Percentiles rank a stretch among this genome's conserved stretches.
phyloP scores from a whole-genome alignment of 2,888 invertebrate species.

The Lasioglossum villosulum region DNA sequence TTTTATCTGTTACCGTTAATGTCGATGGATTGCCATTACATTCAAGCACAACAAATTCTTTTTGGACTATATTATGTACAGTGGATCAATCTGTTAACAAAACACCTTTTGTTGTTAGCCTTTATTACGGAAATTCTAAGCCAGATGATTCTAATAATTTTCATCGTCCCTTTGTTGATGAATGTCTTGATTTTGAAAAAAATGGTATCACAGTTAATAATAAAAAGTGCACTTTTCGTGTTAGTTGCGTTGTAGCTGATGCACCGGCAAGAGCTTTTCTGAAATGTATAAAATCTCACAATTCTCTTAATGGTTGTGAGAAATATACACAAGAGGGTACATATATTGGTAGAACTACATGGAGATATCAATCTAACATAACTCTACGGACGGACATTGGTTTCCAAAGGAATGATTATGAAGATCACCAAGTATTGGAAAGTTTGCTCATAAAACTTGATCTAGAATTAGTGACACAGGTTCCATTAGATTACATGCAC shows the following conservation, averaged over 20 bases:
- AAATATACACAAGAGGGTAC: too few species aligned
- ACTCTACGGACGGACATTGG: background rate
- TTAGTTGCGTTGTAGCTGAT: too few species aligned
- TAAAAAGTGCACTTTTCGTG: too few species aligned
- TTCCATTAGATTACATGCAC: background rate
- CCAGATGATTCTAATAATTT: background rate
- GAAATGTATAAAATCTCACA: too few species aligned
- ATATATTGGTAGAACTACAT: too few species aligned
- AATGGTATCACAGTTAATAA: background rate
- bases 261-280: too few species aligned
- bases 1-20: slow-evolving; percentile 1
- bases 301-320: too few species aligned
- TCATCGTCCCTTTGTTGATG: background rate
- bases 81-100: background rate
- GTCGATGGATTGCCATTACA: slow-evolving; percentile 1
- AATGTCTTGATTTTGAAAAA: slow-evolving; percentile 4
- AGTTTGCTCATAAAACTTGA: background rate
- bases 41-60: background rate
- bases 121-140: too few species aligned
- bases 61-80: background rate
- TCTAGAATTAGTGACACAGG: background rate
- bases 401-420: background rate
- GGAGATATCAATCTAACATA: background rate
- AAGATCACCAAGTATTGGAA: background rate
- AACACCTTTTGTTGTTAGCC: too few species aligned